Base-by-base conservation (phyloP, 1,140 invertebrate genomes). In the Caenorhabditis briggsae region DNA sequence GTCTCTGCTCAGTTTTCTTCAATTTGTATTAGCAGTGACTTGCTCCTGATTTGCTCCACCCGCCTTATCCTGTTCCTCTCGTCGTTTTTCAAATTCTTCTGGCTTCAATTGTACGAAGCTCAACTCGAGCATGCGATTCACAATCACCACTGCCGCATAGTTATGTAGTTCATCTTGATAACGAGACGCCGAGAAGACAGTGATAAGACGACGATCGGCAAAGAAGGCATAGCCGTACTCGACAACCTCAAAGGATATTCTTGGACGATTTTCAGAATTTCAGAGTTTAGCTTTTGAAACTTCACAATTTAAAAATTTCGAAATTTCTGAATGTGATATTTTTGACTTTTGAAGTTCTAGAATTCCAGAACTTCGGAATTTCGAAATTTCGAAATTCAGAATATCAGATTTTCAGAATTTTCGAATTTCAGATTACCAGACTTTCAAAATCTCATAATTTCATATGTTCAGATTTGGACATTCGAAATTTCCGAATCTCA, bases 151-250 rank as follows among this genome's bases (percentile, higher is more conserved):
- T 5, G 87, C 89, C 3, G 87, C 89, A 65, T 89, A 90, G 41
- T 90, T 90, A 41, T 84, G 65, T 23, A 90, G 70, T 41, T 91
- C 89, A 18, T 87, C 90, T 64, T 89, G 87, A 61, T 90, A 90
- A 20, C 89, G 84, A 41, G 88, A 82, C 12, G 89, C 89, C 33
- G 89, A 89, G 78, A 89, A 89, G 41, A 89, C 78, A 43, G 89
- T 89, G 25, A 89, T 83, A 5, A 89, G 70, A 6, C 61, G 23
- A 12, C 84, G 53, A 43, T 85, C 74, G 23, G 82, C 83, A 92
- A 94, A 94, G 89, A 94, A 94, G 87, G 94, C 93, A 90, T 94
- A 94, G 16, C 94, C 94, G 92, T 94, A 94, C 91, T 94, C 94
- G 14, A 94, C 94, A 82, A 94, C 94, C 46, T 74, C 56, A 53